These are phyloP conservation scores for Philaenus spumarius DNA, from an alignment of 1,140 invertebrate species.

Conservation along the genomic window DNA sequence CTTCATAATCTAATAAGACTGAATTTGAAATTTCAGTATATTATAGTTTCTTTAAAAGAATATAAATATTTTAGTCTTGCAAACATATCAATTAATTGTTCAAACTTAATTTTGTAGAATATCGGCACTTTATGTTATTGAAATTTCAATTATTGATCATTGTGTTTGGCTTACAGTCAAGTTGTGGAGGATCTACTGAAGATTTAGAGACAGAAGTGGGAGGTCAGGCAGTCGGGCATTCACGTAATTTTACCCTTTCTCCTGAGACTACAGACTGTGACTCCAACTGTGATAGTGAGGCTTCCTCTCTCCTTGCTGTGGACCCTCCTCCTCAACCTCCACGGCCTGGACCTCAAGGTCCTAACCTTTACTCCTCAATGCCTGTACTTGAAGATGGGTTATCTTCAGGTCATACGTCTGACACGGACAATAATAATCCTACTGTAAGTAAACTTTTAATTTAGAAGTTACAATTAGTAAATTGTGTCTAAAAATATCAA, in stretches of 20 bases:
- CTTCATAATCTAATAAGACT: too few species aligned
- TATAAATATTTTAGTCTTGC: too few species aligned
- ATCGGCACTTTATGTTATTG: too few species aligned
- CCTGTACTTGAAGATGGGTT: constrained; percentile 93
- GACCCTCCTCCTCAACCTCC: constrained; percentile 33
- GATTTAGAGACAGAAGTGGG: constrained; percentile 30
- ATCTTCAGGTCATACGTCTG: constrained; percentile 84
- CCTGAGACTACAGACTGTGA: constrained; percentile 95
- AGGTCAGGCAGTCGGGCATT: constrained; percentile 24
- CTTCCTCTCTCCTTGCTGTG: constrained; percentile 30
- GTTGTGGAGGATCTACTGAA: constrained; percentile 20
- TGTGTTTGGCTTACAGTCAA: neutral
- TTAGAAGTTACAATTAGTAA: neutral
- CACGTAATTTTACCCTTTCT: constrained; percentile 77
- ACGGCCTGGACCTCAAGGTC: constrained; percentile 40
- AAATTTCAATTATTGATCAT: too few species aligned
- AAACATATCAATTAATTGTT: too few species aligned
- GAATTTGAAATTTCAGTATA: too few species aligned
- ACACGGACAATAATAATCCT: constrained; percentile 81
- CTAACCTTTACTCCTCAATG: constrained; percentile 64
- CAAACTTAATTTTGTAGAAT: too few species aligned
- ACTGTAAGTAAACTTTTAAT: constrained; percentile 30
- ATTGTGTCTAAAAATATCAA: too few species aligned
- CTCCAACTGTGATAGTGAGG: constrained; percentile 59
- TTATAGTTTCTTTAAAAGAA: too few species aligned